Percentiles rank a stretch among this genome's conserved stretches.
phyloP scores from a whole-genome alignment of 2,113 vertebrate genomes.

The Sapajus apella region DNA sequence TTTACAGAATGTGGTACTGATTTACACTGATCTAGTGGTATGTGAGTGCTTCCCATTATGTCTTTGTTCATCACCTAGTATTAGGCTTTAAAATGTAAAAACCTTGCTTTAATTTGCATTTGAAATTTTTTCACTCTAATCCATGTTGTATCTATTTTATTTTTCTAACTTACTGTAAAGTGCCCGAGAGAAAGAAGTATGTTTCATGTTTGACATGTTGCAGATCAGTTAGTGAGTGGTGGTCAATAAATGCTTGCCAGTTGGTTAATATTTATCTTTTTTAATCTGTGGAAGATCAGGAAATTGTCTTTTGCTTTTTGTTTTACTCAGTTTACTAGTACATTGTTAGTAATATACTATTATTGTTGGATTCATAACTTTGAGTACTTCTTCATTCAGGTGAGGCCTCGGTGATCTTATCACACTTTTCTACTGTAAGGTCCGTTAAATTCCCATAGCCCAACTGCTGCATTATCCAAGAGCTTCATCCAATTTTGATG shows the following conservation, averaged over 20 bases:
- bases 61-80: background rate
- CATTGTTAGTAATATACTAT: background rate
- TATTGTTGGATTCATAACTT: background rate
- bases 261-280: conserved; percentile 33
- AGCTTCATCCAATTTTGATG: background rate
- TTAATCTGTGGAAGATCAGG: background rate
- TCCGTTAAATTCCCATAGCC: background rate
- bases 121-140: background rate
- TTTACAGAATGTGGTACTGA: background rate
- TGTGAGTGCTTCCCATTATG: background rate
- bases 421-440: background rate
- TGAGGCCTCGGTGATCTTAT: background rate
- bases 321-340: background rate
- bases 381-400: background rate
- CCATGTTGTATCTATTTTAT: background rate
- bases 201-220: background rate
- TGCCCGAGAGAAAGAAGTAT: background rate
- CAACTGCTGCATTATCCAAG: background rate
- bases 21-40: background rate
- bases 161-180: background rate
- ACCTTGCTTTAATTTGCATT: conserved; percentile 28
- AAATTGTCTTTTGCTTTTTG: background rate
- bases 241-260: background rate
- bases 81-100: conserved; percentile 33
- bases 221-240: background rate